Evolutionary conservation across 2,113 vertebrate species (phyloP).

Genomic region (Antigone vipio): DNA sequence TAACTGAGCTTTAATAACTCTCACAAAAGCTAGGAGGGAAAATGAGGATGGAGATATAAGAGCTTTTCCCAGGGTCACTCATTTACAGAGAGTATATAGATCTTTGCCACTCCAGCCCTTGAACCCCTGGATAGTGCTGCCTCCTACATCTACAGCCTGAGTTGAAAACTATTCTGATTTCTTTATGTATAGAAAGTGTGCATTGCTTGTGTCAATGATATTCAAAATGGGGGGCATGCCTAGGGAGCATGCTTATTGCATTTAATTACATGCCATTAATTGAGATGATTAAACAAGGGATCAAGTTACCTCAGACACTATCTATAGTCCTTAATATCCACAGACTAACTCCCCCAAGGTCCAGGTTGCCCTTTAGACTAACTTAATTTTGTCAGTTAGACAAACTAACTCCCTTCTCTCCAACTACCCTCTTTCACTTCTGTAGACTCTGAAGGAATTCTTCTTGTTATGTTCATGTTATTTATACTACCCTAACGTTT

Average conservation of each 20-base stretch:
- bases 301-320: background rate
- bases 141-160: background rate
- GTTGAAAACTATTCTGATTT: background rate
- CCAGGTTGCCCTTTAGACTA: background rate
- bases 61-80: background rate
- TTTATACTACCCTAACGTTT: background rate
- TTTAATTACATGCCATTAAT: background rate
- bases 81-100: background rate
- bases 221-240: background rate
- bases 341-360: background rate
- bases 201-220: background rate
- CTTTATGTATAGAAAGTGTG: background rate
- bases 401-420: background rate
- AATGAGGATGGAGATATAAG: background rate
- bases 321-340: background rate
- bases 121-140: background rate
- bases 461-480: background rate
- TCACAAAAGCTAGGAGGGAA: background rate
- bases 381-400: background rate
- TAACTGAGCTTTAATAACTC: background rate
- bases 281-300: background rate
- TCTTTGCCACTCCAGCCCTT: background rate
- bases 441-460: background rate
- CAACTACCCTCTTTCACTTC: background rate
- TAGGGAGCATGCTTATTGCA: background rate